Base-by-base conservation (phyloP, 2,113 vertebrate species). In the Ptilonorhynchus violaceus region DNA sequence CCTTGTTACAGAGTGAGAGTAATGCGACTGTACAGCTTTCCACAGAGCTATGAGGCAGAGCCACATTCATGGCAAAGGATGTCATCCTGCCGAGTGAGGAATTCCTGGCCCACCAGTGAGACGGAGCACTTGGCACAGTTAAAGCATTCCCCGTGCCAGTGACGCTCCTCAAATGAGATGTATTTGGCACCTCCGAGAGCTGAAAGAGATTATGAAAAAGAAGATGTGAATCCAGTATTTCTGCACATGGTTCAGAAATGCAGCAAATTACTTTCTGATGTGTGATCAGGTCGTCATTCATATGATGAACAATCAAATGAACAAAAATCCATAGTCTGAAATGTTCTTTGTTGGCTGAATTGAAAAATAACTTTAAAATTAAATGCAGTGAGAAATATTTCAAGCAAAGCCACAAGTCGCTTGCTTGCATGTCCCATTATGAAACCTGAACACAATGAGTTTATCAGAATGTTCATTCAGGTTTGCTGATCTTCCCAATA, bases 61-160 rank as follows among this genome's bases (percentile, higher is more conserved):
- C 98, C 98, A 47, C 99, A 99, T 78, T 98, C 96, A 27, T 98
- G 98, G 95, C 99, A 99, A 88, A 99, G 94, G 96, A 99, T 97
- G 77, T 98, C 97, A 90, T 98, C 97, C 23, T 98, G 98, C 74
- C 88, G 96, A 46, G 99, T 99, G 88, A 99, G 98, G 97, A 99
- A 99, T 70, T 96, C 97, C 89, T 90, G 93, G 21, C 97, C 97
- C 86, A 98, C 97, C 94, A 98, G 86, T 1, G 96, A 97, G 42
- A 88, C 31, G 1, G 82, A 96, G 39, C 97, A 97, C 79, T 96
- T 98, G 0, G 37, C 15, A 2, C 98, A 98, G 64, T 94, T 98
- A 82, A 98, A 98, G 55, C 98, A 98, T 31, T 98, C 98, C 2
- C 94, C 92, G 4, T 98, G 98, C 98, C 98, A 98, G 58, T 98